Evolutionary conservation across 2,797 vertebrate genomes (phyloP).

Genomic region (Hybognathus amarus): DNA sequence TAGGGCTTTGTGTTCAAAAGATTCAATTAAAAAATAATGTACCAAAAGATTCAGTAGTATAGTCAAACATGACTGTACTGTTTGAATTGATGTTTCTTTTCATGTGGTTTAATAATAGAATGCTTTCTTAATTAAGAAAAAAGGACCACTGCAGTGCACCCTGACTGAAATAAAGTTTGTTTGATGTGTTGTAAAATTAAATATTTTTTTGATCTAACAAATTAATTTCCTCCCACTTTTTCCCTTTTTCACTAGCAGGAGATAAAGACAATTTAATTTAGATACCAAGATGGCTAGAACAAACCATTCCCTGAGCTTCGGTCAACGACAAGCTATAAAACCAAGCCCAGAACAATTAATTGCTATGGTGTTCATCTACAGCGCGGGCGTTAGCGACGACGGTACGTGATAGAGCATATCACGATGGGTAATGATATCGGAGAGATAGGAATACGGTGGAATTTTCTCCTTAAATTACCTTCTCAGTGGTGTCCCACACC

Average conservation of each 20-base stretch:
- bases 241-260: constrained; percentile 69
- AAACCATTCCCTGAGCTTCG: constrained; percentile 68
- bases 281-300: constrained; percentile 79
- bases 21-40: constrained; percentile 92
- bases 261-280: constrained; percentile 88
- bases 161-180: constrained; percentile 84
- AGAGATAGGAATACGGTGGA: constrained; percentile 48
- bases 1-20: constrained; percentile 87
- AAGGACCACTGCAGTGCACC: constrained; percentile 74
- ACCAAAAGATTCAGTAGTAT: constrained; percentile 88
- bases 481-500: constrained; percentile 58
- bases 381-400: constrained; percentile 36
- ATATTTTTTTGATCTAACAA: constrained; percentile 86
- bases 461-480: constrained; percentile 65
- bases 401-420: constrained; percentile 61
- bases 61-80: constrained; percentile 83
- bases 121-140: constrained; percentile 85
- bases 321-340: constrained; percentile 67
- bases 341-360: constrained; percentile 71
- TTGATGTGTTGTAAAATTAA: constrained; percentile 85
- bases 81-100: constrained; percentile 89
- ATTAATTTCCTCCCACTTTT: constrained; percentile 75
- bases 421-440: constrained; percentile 59
- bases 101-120: constrained; percentile 87
- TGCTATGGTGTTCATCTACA: constrained; percentile 61